Evolutionary conservation across 2,797 vertebrate species (phyloP).

Genomic region (Sebastes elongatus): DNA sequence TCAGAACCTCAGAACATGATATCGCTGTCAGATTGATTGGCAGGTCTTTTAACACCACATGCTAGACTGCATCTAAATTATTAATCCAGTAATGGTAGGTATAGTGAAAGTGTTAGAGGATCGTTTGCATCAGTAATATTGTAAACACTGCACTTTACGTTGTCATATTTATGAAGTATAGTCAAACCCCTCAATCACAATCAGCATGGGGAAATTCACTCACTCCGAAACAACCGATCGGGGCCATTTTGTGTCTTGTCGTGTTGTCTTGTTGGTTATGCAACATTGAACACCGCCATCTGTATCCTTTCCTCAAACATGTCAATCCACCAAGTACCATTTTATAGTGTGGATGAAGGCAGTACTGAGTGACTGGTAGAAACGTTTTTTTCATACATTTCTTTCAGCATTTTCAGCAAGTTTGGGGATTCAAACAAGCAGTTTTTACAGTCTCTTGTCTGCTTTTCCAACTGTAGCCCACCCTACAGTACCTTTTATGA

Average conservation of each 20-base stretch:
- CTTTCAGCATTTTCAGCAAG: background rate
- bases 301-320: background rate
- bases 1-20: slow-evolving; percentile 17
- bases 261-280: slow-evolving; percentile 5
- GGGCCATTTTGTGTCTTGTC: background rate
- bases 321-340: background rate
- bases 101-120: background rate
- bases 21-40: slow-evolving; percentile 15
- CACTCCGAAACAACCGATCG: background rate
- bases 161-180: background rate
- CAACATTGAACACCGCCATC: background rate
- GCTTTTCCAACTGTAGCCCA: background rate
- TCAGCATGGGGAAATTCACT: background rate
- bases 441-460: slow-evolving; percentile 11
- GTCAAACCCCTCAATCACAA: background rate
- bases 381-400: background rate
- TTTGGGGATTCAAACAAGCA: background rate
- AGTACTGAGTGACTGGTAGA: background rate
- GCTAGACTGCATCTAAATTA: slow-evolving; percentile 11
- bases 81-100: background rate
- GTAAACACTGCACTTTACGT: background rate
- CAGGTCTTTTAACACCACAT: background rate
- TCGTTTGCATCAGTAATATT: background rate
- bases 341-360: background rate
- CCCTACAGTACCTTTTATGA: background rate